Percentiles rank a stretch among this genome's conserved stretches.
Conservation (phyloP, 2,797 vertebrate species). For the Valencia hispanica region DNA sequence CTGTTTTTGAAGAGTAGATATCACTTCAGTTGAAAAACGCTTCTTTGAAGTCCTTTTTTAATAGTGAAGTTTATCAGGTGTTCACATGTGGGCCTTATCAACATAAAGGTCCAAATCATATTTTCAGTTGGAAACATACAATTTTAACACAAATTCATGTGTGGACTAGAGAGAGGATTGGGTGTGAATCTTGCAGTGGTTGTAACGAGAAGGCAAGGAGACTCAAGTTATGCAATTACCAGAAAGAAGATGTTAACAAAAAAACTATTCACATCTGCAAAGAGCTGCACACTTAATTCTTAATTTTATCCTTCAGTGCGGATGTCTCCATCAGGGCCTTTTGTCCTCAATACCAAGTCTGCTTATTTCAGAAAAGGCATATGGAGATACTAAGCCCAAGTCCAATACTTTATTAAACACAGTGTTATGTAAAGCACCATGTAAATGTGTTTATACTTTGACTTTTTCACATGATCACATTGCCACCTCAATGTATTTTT, state of each 20-base stretch:
- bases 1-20: conserved; percentile 24
- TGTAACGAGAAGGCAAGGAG: conserved; percentile 52
- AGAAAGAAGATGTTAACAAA: conserved; percentile 58
- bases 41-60: conserved; percentile 29
- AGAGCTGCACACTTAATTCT: conserved; percentile 55
- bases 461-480: not conserved
- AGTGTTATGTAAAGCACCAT: not conserved
- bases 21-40: conserved; percentile 20
- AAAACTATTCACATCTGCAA: conserved; percentile 66
- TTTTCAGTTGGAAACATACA: conserved; percentile 69
- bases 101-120: conserved; percentile 65
- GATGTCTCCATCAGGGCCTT: not conserved
- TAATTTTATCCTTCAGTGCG: conserved; percentile 64
- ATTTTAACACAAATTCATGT: conserved; percentile 62
- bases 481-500: not conserved
- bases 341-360: not conserved
- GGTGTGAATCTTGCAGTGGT: conserved; percentile 67
- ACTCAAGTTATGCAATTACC: conserved; percentile 75
- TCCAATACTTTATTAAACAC: not conserved
- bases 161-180: conserved; percentile 47
- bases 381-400: not conserved
- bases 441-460: not conserved
- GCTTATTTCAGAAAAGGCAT: not conserved
- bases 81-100: conserved; percentile 56
- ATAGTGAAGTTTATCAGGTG: conserved; percentile 52